These are phyloP conservation scores for Drosophila mercatorum DNA, from an alignment of 2,888 invertebrate species.

Conservation along the genomic window DNA sequence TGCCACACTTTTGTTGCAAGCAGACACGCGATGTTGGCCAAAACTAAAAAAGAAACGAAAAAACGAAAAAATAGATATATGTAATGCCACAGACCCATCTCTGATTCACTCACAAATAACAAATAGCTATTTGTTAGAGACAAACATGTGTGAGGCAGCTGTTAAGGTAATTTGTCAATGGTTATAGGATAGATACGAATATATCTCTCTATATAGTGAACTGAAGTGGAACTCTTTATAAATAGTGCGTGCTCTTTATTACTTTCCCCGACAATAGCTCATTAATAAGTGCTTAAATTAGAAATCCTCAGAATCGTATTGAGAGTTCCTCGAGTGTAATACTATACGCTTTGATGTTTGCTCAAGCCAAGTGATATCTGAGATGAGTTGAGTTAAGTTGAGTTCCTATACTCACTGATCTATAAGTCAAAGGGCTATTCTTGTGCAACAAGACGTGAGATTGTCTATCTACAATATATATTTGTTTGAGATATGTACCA, in stretches of 20 bases:
- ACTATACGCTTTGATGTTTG: not conserved
- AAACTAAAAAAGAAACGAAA: not conserved
- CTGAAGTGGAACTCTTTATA: constrained; percentile 22
- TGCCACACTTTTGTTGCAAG: constrained; percentile 17
- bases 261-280: constrained; percentile 13
- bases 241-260: constrained; percentile 20
- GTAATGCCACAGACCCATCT: constrained; percentile 11
- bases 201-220: not conserved
- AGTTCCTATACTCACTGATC: not conserved
- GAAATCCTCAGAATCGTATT: not conserved
- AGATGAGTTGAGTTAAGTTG: not conserved
- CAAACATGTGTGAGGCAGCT: constrained; percentile 24
- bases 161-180: constrained; percentile 47
- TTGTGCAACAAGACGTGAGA: no score
- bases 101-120: constrained; percentile 15
- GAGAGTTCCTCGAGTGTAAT: not conserved
- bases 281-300: constrained; percentile 23
- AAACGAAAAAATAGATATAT: constrained; percentile 12
- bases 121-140: constrained; percentile 24
- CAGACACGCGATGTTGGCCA: constrained; percentile 45
- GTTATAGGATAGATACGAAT: not conserved
- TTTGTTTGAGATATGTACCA: not conserved
- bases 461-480: not conserved
- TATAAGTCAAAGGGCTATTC: not conserved
- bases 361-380: not conserved